A percentile compares a stretch with the other conserved stretches of the same genome.
phyloP scores from a whole-genome alignment of 35 echinoderm and acorn worm genomes.

The Antedon bifida region DNA sequence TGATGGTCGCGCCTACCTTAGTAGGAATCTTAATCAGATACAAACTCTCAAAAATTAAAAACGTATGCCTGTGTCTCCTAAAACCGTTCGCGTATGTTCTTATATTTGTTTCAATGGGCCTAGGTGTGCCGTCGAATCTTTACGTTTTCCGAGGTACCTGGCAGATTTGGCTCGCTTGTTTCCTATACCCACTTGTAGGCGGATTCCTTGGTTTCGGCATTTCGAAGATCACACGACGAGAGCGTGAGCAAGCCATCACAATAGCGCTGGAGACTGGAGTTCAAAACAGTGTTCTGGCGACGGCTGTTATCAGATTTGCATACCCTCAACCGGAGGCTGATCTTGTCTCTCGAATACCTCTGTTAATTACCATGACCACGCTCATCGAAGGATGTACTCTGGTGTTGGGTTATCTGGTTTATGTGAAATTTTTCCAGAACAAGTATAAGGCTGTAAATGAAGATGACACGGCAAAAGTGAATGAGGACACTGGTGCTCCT shows the following conservation, averaged over 20 bases:
- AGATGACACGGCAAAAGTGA: background rate
- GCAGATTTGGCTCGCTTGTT: conserved; percentile 26
- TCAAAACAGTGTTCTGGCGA: conserved; percentile 56
- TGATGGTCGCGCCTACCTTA: conserved; percentile 38
- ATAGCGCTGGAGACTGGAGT: conserved; percentile 61
- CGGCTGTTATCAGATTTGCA: conserved; percentile 31
- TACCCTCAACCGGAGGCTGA: conserved; percentile 72
- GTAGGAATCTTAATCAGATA: conserved; percentile 39
- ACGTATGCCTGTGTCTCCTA: background rate
- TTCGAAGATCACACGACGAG: conserved; percentile 22
- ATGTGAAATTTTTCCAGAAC: background rate
- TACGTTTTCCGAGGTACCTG: conserved; percentile 38
- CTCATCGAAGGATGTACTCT: conserved; percentile 27
- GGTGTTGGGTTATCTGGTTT: background rate
- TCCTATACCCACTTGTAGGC: conserved; percentile 26
- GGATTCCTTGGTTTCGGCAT: conserved; percentile 29
- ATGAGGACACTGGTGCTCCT: background rate
- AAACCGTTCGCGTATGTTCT: conserved; percentile 38
- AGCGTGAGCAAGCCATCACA: conserved; percentile 8
- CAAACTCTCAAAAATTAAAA: conserved; percentile 25
- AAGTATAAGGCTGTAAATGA: background rate
- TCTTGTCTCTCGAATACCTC: conserved; percentile 43
- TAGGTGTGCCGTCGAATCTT: conserved; percentile 38
- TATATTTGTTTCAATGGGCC: conserved; percentile 11
- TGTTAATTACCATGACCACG: conserved; percentile 24